Base-by-base conservation (phyloP, 2,797 vertebrate species). In the Scolopax bukidnonensis region DNA sequence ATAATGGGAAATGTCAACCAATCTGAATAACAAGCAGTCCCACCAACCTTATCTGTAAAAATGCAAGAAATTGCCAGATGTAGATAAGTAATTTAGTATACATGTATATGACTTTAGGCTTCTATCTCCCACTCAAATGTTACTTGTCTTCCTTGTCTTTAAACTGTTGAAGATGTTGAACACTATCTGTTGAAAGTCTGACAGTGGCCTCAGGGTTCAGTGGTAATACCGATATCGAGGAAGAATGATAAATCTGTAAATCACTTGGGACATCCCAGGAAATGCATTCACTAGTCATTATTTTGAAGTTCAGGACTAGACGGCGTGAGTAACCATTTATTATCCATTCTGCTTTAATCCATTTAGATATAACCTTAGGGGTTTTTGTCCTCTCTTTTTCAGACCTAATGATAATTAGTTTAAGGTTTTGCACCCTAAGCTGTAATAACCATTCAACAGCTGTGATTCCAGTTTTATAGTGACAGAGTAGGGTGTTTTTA, bases 381-480 rank as follows among this genome's bases (percentile, higher is more conserved):
- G 56, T 73, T 87, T 76, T 28, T 30, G 12, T 28, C 4, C 36
- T 60, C 27, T 84, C 28, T 87, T 73, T 90, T 87, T 85, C 57
- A 75, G 21, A 64, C 18, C 23, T 82, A 83, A 71, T 71, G 71
- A 41, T 90, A 89, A 89, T 90, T 76, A 77, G 80, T 91, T 79
- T 71, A 80, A 92, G 36, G 40, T 83, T 94, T 93, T 93, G n/a
- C 32, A 61, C 76, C 59, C 33, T 82, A 74, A 94, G 25, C 27
- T 85, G 12, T 83, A 74, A 80, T 87, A 87, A 60, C 32, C 10
- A 57, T 80, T 87, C 73, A 81, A n/a, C 61, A 92, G 50, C 33
- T 20, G 56, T 3, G 12, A 36, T 85, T 92, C 45, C 65, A 87
- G 7, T 92, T 94, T 94, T 74, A 13, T 41, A 71, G 30, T 89